Evolutionary conservation across 2,113 vertebrate species (phyloP), one percentile per base, ranked within the genome.

Genomic region (Megaceryle torquata): DNA sequence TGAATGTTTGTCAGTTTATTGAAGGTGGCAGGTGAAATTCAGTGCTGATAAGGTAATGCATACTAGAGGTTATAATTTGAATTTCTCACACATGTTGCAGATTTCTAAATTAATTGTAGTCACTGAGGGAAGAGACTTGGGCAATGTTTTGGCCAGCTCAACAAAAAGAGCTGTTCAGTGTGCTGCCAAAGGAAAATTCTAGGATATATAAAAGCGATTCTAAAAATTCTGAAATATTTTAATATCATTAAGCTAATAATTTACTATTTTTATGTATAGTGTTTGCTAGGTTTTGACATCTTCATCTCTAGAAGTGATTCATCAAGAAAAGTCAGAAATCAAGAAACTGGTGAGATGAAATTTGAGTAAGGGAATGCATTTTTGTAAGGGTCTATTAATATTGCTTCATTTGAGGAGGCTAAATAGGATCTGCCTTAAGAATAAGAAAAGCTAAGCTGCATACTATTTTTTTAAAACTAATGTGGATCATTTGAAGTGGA

Each of bases 81-180:
- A 71, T 92, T 91, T 91, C 79, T 94, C 24, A 72, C 20, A 56
- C 33, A 39, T 8, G 3, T 59, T 91, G 50, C 64, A 90, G 61
- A 39, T 91, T 93, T 92, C 57, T 84, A 72, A 90, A 86, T 94
- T 88, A 88, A 91, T 83, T 95, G 37, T 76, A 74, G 28, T 50
- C 46, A 53, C 33, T 22, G 44, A 82, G 43, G 17, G 46, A 74
- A 87, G 57, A 79, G 13, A 53, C 21, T 77, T 87, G 33, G 44
- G 19, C 53, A 67, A 10, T 37, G 21, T 79, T 93, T 87, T 85
- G 54, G 50, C 83, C 43, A 92, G 28, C 44, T 94, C 85, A 93
- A 77, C n/a, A 20, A 33, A 57, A 57, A 53, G 15, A 67, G 13
- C 28, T 48, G 9, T 75, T 81, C 21, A 35, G 12, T 33, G 10